A percentile compares a stretch with the other conserved stretches of the same genome.
Evolutionary conservation across 2,797 vertebrate species (phyloP).

Genomic region (Spheniscus humboldti): DNA sequence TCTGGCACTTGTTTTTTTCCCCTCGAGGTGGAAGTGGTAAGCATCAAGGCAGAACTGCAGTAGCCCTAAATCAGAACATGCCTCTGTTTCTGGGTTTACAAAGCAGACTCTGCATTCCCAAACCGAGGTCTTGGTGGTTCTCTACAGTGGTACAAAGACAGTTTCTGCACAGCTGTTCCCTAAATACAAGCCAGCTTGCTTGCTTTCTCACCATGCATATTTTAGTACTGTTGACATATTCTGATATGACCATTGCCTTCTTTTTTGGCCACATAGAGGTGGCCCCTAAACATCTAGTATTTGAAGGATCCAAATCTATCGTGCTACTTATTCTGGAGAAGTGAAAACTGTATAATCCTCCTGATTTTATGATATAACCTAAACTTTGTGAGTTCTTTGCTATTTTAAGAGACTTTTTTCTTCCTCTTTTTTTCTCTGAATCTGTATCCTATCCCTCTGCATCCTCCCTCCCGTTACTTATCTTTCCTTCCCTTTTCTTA

Average conservation of each 20-base stretch:
- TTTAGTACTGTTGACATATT: neutral
- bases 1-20: slow-evolving; percentile 62
- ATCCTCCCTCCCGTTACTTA: neutral
- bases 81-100: slow-evolving; percentile 23
- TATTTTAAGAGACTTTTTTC: neutral
- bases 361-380: neutral
- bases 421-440: neutral
- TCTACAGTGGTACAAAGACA: neutral
- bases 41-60: slow-evolving; percentile 52
- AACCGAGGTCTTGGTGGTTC: neutral
- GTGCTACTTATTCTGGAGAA: neutral
- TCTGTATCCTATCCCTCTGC: neutral
- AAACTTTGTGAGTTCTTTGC: neutral
- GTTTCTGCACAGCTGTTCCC: slow-evolving; percentile 29
- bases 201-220: neutral
- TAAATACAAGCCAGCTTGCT: neutral
- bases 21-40: slow-evolving; percentile 65
- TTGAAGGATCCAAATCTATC: neutral
- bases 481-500: neutral
- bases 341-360: neutral
- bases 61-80: slow-evolving; percentile 61
- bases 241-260: neutral
- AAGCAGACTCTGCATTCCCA: slow-evolving; percentile 49
- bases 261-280: neutral
- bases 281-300: neutral